These are phyloP conservation scores for Drosophila seclusa DNA, from an alignment of 2,888 invertebrate genomes.

Conservation along the genomic window DNA sequence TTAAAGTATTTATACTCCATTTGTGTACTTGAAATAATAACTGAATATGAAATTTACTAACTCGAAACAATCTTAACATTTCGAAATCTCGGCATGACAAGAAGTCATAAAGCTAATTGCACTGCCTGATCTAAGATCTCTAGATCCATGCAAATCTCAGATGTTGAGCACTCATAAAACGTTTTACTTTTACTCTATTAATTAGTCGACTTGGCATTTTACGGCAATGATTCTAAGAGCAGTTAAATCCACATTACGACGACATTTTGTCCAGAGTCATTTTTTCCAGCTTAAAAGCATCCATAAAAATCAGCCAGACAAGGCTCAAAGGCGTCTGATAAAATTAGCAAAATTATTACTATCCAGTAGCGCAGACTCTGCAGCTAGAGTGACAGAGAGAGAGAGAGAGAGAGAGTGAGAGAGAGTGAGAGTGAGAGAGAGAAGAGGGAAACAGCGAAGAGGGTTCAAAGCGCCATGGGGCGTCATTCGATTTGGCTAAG, in stretches of 20 bases:
- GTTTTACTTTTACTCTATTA: slow-evolving; percentile 66
- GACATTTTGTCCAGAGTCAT: slow-evolving; percentile 50
- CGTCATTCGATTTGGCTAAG: slow-evolving; percentile 49
- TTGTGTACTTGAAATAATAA: background rate
- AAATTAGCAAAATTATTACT: slow-evolving; percentile 67
- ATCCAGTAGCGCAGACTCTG: slow-evolving; percentile 52
- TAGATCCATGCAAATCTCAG: slow-evolving; percentile 18
- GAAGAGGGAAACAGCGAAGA: background rate
- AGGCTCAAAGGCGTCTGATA: slow-evolving; percentile 56
- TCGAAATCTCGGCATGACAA: background rate
- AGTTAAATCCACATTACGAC: slow-evolving; percentile 71
- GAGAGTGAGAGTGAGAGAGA: background rate
- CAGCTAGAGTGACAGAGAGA: background rate
- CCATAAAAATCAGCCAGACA: slow-evolving; percentile 67
- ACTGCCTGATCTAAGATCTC: background rate
- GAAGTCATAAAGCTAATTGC: background rate
- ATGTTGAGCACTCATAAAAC: slow-evolving; percentile 54
- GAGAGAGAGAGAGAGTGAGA: too few species aligned
- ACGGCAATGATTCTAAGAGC: slow-evolving; percentile 52
- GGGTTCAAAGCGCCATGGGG: slow-evolving; percentile 44
- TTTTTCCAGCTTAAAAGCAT: slow-evolving; percentile 58
- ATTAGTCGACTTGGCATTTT: slow-evolving; percentile 62
- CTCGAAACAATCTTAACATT: background rate
- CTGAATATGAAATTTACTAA: background rate
- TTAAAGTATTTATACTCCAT: background rate